Conservation (phyloP, 2,888 invertebrate species). For the Drosophila buzzatii region DNA sequence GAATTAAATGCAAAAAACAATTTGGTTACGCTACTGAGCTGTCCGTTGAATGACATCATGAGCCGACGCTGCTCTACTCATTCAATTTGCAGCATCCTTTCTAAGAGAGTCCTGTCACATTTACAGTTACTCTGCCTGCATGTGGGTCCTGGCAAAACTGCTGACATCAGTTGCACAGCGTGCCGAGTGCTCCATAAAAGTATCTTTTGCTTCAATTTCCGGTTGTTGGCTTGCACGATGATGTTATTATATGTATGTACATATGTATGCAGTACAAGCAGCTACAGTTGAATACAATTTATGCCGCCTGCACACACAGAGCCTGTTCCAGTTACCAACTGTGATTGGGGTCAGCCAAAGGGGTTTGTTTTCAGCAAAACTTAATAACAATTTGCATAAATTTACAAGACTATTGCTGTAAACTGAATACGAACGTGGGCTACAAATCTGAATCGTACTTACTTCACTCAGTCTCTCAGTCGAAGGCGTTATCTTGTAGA, state of each 20-base stretch:
- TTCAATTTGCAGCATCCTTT: slow-evolving; percentile 15
- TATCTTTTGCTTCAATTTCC: slow-evolving; percentile 35
- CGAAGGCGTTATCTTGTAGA: slow-evolving; percentile 59
- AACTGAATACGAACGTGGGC: slow-evolving; percentile 40
- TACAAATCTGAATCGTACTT: slow-evolving; percentile 48
- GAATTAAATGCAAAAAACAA: slow-evolving; percentile 61
- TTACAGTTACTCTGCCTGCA: background rate
- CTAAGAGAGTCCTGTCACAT: background rate
- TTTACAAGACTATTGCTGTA: slow-evolving; percentile 43
- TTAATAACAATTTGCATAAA: slow-evolving; percentile 73
- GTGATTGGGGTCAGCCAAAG: slow-evolving; percentile 59
- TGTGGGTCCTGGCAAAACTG: slow-evolving; percentile 36
- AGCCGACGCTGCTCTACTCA: background rate
- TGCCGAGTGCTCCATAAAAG: slow-evolving; percentile 13
- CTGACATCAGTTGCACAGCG: slow-evolving; percentile 58
- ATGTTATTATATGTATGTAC: slow-evolving; percentile 6
- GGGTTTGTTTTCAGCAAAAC: slow-evolving; percentile 45
- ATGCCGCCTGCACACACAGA: slow-evolving; percentile 60
- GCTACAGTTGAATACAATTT: slow-evolving; percentile 54
- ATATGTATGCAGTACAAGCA: slow-evolving; percentile 1
- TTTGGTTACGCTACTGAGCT: slow-evolving; percentile 29
- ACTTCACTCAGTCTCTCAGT: slow-evolving; percentile 56
- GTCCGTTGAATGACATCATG: slow-evolving; percentile 63
- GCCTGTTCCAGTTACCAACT: slow-evolving; percentile 50
- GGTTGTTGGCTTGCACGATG: slow-evolving; percentile 19